Evolutionary conservation across 2,888 invertebrate species (phyloP), one percentile per base, ranked within the genome.

Genomic region (Biston betularia): DNA sequence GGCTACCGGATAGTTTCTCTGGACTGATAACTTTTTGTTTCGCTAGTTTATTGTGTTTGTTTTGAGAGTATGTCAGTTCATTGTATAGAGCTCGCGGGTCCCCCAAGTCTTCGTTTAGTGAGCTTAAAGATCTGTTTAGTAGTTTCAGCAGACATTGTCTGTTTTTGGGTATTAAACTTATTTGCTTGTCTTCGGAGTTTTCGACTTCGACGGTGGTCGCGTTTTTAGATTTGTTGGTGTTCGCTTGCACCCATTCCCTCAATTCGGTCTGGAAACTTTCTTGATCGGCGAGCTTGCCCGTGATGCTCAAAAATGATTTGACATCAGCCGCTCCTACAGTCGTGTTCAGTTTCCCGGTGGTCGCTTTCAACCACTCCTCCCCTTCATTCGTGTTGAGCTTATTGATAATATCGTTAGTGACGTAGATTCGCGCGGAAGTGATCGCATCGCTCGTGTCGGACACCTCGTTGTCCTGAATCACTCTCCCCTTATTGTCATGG

Each of bases 201-300:
- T 78, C 77, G 9, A 63, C 69, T 35, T 80, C 84, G 55, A 66
- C 75, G 3, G 77, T 78, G 0, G 78, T 68, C 44, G 55, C 24
- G 40, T 48, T 58, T 12, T 53, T 50, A 6, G 62, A 1, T 9
- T 63, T 63, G 40, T 46, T 49, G 7, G 14, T 52, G 48, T 76
- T 77, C 0, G 64, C 71, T 48, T 80, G 81, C 33, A 79, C 80
- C 89, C 90, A 94, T 14, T 90, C 87, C 52, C 94, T 75, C 0
- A 95, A 80, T 67, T 90, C 89, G 0, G 81, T 68, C 72, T 95
- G 95, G 73, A 95, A 94, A 63, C 87, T 84, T 56, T 94, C 94
- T 74, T 95, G 95, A 72, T 94, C 87, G 0, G 73, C 83, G 5
- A 90, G 82, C 34, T 89, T 87, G 0, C 95, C 95, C 60, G 85